A percentile compares a stretch with the other conserved stretches of the same genome.
phyloP scores from a whole-genome alignment of 2,888 invertebrate genomes.

The Drosophila fungiperda region DNA sequence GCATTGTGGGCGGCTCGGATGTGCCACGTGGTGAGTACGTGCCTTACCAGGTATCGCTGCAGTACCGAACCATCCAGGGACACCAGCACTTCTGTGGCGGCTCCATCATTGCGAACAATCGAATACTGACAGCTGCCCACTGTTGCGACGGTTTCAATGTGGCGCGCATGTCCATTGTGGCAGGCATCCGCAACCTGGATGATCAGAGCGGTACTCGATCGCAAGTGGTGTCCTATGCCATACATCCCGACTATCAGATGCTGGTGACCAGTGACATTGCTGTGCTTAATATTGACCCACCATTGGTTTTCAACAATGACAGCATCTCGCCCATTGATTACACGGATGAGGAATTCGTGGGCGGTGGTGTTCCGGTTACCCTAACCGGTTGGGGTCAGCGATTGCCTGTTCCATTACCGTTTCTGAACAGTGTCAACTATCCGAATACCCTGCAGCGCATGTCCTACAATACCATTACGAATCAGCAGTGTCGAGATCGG shows the following conservation, averaged over 20 bases:
- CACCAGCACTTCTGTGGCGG: slow-evolving; percentile 83
- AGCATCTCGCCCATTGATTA: slow-evolving; percentile 84
- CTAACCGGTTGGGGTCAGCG: slow-evolving; percentile 84
- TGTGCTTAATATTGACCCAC: slow-evolving; percentile 71
- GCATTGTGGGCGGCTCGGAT: slow-evolving; percentile 81
- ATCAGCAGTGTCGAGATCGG: slow-evolving; percentile 70
- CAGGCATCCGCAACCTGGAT: slow-evolving; percentile 74
- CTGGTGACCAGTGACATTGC: slow-evolving; percentile 82
- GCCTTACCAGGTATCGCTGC: slow-evolving; percentile 84
- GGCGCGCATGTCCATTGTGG: slow-evolving; percentile 72
- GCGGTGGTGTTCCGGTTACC: slow-evolving; percentile 72
- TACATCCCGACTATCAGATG: slow-evolving; percentile 82
- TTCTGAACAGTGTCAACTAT: slow-evolving; percentile 71
- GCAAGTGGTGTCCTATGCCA: slow-evolving; percentile 62
- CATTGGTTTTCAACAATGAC: slow-evolving; percentile 70
- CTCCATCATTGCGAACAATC: slow-evolving; percentile 78
- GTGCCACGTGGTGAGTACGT: slow-evolving; percentile 71
- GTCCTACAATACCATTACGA: slow-evolving; percentile 79
- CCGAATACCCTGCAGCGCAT: slow-evolving; percentile 80
- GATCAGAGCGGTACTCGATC: slow-evolving; percentile 66
- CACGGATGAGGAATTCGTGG: slow-evolving; percentile 53
- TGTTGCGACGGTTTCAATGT: slow-evolving; percentile 77
- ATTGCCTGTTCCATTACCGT: slow-evolving; percentile 73
- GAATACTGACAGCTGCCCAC: slow-evolving; percentile 84
- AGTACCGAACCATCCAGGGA: slow-evolving; percentile 62